Percentiles rank a stretch among this genome's conserved stretches.
Evolutionary conservation across 2,888 invertebrate species (phyloP).

Genomic region (Bursaphelenchus okinawaensis): DNA sequence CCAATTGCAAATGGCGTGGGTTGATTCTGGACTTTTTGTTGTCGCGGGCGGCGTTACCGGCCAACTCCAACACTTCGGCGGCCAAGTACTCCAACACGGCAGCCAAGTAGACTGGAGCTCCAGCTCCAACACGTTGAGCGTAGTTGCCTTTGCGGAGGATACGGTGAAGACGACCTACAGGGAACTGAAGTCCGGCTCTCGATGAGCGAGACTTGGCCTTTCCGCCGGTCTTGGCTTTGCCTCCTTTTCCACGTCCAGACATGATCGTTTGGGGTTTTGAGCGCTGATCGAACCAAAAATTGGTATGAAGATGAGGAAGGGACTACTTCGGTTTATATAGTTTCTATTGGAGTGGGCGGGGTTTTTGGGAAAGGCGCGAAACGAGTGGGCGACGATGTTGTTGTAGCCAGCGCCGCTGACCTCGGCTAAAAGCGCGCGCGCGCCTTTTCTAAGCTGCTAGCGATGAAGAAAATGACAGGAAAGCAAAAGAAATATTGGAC

Average conservation of each 20-base stretch:
- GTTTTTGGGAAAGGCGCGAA: neutral
- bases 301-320: neutral
- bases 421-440: too few species aligned
- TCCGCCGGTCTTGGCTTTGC: constrained; percentile 54
- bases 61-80: constrained; percentile 58
- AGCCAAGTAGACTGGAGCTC: constrained; percentile 51
- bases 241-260: constrained; percentile 76
- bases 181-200: constrained; percentile 55
- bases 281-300: neutral
- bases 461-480: too few species aligned
- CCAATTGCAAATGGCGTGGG: constrained; percentile 57
- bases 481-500: too few species aligned
- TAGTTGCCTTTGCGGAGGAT: constrained; percentile 52
- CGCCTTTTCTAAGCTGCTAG: too few species aligned
- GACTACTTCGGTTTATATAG: neutral
- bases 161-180: constrained; percentile 55
- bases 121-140: constrained; percentile 51
- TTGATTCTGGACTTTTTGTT: constrained; percentile 62
- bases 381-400: neutral
- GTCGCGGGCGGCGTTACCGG: constrained; percentile 62
- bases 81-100: constrained; percentile 52
- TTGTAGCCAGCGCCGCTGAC: too few species aligned
- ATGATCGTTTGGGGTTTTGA: too few species aligned
- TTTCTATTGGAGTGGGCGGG: neutral
- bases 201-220: constrained; percentile 47